Evolutionary conservation across 2,888 invertebrate species (phyloP), one percentile per base, ranked within the genome.

Genomic region (Tenodera sinensis): DNA sequence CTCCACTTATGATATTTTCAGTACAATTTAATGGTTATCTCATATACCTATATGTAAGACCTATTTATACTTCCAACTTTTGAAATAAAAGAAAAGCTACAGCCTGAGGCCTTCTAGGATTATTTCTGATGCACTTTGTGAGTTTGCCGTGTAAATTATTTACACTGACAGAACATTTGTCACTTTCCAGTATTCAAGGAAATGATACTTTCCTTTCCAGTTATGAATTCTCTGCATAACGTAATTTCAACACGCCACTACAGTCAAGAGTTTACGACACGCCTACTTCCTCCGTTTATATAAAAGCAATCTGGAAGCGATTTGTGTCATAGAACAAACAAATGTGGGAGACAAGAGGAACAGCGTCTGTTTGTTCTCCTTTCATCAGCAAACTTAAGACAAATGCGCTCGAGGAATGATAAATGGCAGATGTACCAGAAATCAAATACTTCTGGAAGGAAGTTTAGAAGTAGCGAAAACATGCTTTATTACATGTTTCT

Each of bases 291-390:
- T 89, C 42, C 83, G 89, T 89, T 89, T 89, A 89, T 88, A 89
- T 88, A 88, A 89, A 42, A 86, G 86, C 88, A 89, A 89, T 89
- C 88, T 89, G 89, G 89, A 47, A 83, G 83, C 83, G 88, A 85
- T 89, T 88, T 83, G 83, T 89, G 89, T 89, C 89, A 89, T 89
- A 88, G 88, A 87, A 89, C 89, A 89, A 89, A 88, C 88, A 89
- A 88, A 88, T 89, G 89, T 34, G 30, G 82, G 87, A 86, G 81
- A 47, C 28, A 25, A 85, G n/a, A 84, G 28, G 30, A 84, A 84
- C 84, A 84, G 54, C 28, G 71, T 85, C 89, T 89, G 89, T 88
- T 85, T 88, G n/a, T 83, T 83, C 85, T 83, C 88, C 83, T 89
- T 88, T 89, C 89, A 88, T 83, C 89, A 82, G 54, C 87, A 71